Percentiles rank a stretch among this genome's conserved stretches.
phyloP scores from a whole-genome alignment of 1,140 invertebrate species.

The Carposina sasakii region DNA sequence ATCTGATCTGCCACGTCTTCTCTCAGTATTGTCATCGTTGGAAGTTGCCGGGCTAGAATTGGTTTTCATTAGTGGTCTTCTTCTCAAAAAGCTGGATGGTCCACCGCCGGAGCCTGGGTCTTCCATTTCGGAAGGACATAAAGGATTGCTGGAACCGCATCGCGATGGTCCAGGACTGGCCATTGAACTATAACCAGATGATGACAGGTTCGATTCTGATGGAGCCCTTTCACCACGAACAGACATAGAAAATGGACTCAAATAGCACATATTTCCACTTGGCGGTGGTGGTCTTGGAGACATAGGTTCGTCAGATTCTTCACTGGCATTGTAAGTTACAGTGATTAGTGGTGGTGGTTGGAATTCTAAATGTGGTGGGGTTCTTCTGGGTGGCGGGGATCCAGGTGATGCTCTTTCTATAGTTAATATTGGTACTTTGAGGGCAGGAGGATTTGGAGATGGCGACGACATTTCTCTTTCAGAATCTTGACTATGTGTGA shows the following conservation, averaged over 20 bases:
- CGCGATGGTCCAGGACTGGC: slow-evolving; percentile 84
- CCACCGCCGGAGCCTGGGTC: slow-evolving; percentile 74
- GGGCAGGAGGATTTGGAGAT: slow-evolving; percentile 50
- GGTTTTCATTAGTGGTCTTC: slow-evolving; percentile 71
- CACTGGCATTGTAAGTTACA: slow-evolving; percentile 81
- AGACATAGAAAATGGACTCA: slow-evolving; percentile 84
- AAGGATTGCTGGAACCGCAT: slow-evolving; percentile 83
- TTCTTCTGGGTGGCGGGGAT: slow-evolving; percentile 76
- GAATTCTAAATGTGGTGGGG: slow-evolving; percentile 77
- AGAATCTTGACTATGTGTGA: slow-evolving; percentile 66
- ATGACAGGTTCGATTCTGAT: slow-evolving; percentile 86
- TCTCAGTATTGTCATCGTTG: slow-evolving; percentile 62
- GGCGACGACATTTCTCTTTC: slow-evolving; percentile 64
- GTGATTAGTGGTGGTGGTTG: slow-evolving; percentile 81
- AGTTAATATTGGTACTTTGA: slow-evolving; percentile 76
- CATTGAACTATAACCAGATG: slow-evolving; percentile 88
- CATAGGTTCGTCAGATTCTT: slow-evolving; percentile 82
- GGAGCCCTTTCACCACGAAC: slow-evolving; percentile 79
- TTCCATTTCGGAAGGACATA: slow-evolving; percentile 81
- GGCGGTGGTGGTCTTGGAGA: slow-evolving; percentile 73
- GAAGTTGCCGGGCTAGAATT: slow-evolving; percentile 62
- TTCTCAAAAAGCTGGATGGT: slow-evolving; percentile 65
- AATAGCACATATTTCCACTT: slow-evolving; percentile 77
- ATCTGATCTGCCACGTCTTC: slow-evolving; percentile 74
- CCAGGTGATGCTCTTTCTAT: slow-evolving; percentile 78